Conservation (phyloP, 2,113 vertebrate genomes). For the Calonectris borealis region DNA sequence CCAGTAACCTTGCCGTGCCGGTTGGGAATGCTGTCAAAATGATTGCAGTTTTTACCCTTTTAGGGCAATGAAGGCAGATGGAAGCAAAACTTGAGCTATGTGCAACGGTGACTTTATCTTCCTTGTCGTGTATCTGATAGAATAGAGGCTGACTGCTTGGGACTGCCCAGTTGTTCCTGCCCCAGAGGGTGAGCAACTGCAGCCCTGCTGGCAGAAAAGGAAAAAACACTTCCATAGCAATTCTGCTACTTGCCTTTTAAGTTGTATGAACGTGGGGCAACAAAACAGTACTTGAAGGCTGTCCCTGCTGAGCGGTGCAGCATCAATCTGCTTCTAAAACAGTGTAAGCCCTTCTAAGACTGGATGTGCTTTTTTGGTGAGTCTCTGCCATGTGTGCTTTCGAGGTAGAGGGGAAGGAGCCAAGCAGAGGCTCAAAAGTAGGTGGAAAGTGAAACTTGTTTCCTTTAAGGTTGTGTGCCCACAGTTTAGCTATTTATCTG, state of each 20-base stretch:
- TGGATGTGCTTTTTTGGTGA: neutral
- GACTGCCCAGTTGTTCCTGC: neutral
- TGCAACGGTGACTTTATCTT: neutral
- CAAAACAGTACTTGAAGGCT: too few species aligned
- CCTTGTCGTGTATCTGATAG: neutral
- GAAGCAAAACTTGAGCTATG: neutral
- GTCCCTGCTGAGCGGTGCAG: neutral
- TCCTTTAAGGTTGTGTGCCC: neutral
- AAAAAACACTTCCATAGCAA: too few species aligned
- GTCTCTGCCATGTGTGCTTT: neutral
- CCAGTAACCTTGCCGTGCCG: rapidly evolving
- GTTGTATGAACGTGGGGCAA: neutral
- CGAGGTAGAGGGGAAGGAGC: neutral
- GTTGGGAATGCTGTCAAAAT: neutral
- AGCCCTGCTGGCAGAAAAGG: neutral
- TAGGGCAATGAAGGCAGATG: neutral
- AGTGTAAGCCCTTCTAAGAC: neutral
- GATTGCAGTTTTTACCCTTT: neutral
- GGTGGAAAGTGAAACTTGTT: neutral
- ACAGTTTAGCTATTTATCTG: too few species aligned
- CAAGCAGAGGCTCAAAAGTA: neutral
- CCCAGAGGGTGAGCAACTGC: neutral
- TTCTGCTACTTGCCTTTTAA: neutral
- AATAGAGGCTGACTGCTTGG: neutral
- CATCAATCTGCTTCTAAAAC: neutral